Conservation (phyloP, 2,888 invertebrate species). For the Drosophila lutescens region DNA sequence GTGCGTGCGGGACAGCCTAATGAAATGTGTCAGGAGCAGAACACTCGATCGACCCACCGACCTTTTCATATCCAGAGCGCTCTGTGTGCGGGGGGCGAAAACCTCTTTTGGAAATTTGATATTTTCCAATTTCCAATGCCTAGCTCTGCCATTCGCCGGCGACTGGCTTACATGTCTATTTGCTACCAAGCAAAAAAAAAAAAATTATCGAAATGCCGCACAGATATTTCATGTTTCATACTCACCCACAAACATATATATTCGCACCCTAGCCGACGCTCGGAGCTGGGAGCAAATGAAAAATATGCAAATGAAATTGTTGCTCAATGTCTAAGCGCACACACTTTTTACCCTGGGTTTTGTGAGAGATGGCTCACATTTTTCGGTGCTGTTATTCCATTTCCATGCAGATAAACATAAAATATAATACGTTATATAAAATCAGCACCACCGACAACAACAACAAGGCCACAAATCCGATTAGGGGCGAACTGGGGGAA, state of each 20-base stretch:
- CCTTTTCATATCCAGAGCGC: constrained; percentile 23
- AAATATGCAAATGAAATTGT: constrained; percentile 78
- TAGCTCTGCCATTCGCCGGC: constrained; percentile 56
- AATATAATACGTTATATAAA: constrained; percentile 64
- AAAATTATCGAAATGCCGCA: constrained; percentile 59
- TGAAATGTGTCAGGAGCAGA: constrained; percentile 75
- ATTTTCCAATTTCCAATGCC: constrained; percentile 76
- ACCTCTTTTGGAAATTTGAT: constrained; percentile 65
- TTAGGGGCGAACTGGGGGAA: constrained; percentile 34
- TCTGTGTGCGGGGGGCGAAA: constrained; percentile 4
- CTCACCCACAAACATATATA: constrained; percentile 32
- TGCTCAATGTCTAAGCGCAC: constrained; percentile 64
- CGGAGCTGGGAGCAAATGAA: constrained; percentile 59
- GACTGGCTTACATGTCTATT: constrained; percentile 54
- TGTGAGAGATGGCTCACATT: constrained; percentile 24
- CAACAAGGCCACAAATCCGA: constrained; percentile 50
- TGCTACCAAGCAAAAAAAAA: constrained; percentile 4
- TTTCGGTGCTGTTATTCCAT: constrained; percentile 64
- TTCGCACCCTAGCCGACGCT: constrained; percentile 55
- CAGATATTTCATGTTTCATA: constrained; percentile 62
- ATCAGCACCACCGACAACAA: constrained; percentile 45
- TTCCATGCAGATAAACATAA: constrained; percentile 61
- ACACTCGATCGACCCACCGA: constrained; percentile 59
- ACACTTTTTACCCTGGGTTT: constrained; percentile 30
- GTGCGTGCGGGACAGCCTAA: constrained; percentile 57